Percentiles rank a stretch among this genome's conserved stretches.
Conservation (phyloP, 2,797 vertebrate species). For the Sarcophilus harrisii region DNA sequence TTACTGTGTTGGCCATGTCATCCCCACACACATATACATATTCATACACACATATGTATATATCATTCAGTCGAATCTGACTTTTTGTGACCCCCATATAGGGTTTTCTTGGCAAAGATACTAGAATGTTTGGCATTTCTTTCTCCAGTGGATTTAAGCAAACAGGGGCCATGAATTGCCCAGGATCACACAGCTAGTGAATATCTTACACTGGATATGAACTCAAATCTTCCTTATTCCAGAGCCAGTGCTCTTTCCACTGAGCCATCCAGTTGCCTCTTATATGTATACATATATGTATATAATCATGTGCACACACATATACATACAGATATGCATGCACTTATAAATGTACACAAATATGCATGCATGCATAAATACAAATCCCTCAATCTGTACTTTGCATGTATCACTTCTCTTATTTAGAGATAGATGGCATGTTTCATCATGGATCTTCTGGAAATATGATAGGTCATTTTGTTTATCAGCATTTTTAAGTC, state of each 20-base stretch:
- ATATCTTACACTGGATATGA: background rate
- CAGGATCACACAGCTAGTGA: background rate
- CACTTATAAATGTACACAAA: background rate
- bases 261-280: background rate
- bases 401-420: background rate
- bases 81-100: background rate
- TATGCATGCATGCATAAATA: background rate
- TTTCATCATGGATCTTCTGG: background rate
- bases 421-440: too few species aligned
- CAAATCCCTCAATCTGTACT: background rate
- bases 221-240: background rate
- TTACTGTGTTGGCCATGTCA: too few species aligned
- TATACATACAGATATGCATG: background rate
- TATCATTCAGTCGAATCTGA: background rate
- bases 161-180: too few species aligned
- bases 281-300: background rate
- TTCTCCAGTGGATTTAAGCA: background rate
- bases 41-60: background rate
- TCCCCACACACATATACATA: too few species aligned
- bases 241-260: background rate
- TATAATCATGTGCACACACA: background rate
- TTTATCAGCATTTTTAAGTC: background rate
- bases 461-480: background rate
- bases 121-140: too few species aligned
- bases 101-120: background rate